Evolutionary conservation across 1,140 invertebrate genomes (phyloP).

Genomic region (Ectropis grisescens): DNA sequence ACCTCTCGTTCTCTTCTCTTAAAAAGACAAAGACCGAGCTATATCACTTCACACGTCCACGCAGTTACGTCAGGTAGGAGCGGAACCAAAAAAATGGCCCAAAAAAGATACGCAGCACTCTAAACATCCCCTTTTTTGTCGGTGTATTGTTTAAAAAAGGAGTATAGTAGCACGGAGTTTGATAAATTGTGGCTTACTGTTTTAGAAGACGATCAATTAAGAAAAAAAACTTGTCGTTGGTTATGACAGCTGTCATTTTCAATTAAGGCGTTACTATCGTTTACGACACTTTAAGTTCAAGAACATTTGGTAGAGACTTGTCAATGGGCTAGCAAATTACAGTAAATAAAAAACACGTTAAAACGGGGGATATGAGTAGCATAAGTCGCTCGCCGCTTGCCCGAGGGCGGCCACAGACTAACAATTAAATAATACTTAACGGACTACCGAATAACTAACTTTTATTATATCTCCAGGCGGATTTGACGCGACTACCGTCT

Average conservation of each 20-base stretch:
- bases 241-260: no score
- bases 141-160: slow-evolving; percentile 49
- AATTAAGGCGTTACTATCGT: no score
- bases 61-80: slow-evolving; percentile 53
- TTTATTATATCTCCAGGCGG: slow-evolving; percentile 51
- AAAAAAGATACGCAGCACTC: slow-evolving; percentile 47
- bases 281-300: no score
- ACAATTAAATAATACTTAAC: slow-evolving; percentile 66
- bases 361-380: slow-evolving; percentile 20
- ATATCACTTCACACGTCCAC: slow-evolving; percentile 40
- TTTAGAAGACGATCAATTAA: slow-evolving; percentile 8
- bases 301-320: no score
- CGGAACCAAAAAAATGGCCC: slow-evolving; percentile 47
- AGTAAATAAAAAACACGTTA: slow-evolving; percentile 16
- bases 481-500: slow-evolving; percentile 45
- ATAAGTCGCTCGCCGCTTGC: slow-evolving; percentile 17
- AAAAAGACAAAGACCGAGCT: slow-evolving; percentile 22
- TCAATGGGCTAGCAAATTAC: slow-evolving; percentile 3
- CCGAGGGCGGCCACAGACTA: slow-evolving; percentile 38
- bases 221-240: no score
- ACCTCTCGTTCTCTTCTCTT: slow-evolving; percentile 26
- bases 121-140: slow-evolving; percentile 63
- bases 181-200: slow-evolving; percentile 38
- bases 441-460: slow-evolving; percentile 56
- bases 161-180: slow-evolving; percentile 44